A percentile compares a stretch with the other conserved stretches of the same genome.
Evolutionary conservation across 2,113 vertebrate genomes (phyloP).

Genomic region (Rhabdornis inornatus): DNA sequence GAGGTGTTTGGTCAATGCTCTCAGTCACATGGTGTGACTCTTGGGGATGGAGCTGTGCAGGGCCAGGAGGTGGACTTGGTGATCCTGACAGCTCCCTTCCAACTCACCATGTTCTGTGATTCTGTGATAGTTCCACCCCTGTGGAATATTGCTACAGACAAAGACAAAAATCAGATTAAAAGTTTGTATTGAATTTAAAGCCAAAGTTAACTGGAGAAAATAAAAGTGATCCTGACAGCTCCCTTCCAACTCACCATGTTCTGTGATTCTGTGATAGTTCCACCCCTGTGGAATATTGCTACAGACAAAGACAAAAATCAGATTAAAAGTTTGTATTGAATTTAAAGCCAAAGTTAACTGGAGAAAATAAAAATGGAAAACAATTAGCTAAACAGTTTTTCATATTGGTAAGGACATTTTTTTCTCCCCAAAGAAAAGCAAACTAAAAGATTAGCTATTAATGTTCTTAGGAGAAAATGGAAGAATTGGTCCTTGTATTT

Average conservation of each 20-base stretch:
- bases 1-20: background rate
- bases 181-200: background rate
- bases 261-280: background rate
- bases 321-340: background rate
- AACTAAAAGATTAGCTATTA: background rate
- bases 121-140: background rate
- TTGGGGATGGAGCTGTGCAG: too few relatives aligned
- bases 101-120: background rate
- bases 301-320: background rate
- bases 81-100: too few relatives aligned
- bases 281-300: background rate
- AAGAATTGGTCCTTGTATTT: background rate
- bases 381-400: background rate
- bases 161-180: background rate
- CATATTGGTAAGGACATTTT: background rate
- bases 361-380: background rate
- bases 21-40: accelerated
- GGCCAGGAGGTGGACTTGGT: accelerated
- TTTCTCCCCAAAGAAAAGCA: accelerated
- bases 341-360: background rate
- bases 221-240: background rate
- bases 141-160: background rate
- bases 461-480: background rate
- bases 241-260: background rate
- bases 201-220: background rate